phyloP scores from a whole-genome alignment of 2,113 vertebrate species.

The Lophotis ruficrista region DNA sequence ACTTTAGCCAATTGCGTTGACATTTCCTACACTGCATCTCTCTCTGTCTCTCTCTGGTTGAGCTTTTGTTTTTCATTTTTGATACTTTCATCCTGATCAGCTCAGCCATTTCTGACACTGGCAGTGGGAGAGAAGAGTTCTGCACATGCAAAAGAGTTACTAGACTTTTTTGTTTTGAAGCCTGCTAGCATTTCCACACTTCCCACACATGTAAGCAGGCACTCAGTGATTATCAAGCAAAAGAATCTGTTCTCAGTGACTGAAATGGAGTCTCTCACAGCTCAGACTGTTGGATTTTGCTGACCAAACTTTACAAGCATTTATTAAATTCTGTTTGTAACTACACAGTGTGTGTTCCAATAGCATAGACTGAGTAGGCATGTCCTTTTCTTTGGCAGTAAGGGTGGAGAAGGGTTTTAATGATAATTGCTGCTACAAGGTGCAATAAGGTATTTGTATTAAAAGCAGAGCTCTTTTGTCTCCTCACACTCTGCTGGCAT shows the following conservation, averaged over 20 bases:
- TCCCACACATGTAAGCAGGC: slow-evolving; percentile 47
- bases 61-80: neutral
- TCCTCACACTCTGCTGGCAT: neutral
- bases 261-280: neutral
- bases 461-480: neutral
- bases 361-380: neutral
- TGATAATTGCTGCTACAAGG: neutral
- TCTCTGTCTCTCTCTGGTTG: neutral
- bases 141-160: slow-evolving; percentile 34
- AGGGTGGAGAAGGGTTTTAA: neutral
- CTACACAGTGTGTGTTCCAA: neutral
- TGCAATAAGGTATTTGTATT: neutral
- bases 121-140: slow-evolving; percentile 12
- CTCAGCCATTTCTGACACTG: slow-evolving; percentile 19
- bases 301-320: neutral
- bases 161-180: slow-evolving; percentile 57
- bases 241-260: slow-evolving; percentile 24
- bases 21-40: neutral
- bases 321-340: neutral
- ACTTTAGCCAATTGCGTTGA: neutral
- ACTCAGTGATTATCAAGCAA: slow-evolving; percentile 21
- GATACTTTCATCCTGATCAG: neutral
- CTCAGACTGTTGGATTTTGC: neutral
- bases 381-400: neutral
- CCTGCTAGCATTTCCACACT: slow-evolving; percentile 44